phyloP scores from a whole-genome alignment of 2,797 vertebrate genomes.

The Melanotaenia pygmaea region DNA sequence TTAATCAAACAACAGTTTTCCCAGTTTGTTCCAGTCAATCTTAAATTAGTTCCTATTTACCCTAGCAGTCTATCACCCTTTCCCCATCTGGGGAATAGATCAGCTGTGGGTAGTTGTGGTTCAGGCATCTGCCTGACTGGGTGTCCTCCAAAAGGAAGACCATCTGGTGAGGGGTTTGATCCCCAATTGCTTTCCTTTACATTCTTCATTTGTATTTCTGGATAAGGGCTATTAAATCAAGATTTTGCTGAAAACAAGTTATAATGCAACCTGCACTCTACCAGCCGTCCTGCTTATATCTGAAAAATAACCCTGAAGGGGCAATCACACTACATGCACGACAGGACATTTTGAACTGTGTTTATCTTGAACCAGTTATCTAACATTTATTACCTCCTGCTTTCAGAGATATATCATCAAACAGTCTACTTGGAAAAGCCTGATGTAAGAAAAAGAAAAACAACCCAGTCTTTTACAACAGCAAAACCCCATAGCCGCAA shows the following conservation, averaged over 20 bases:
- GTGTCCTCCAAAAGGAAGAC: not conserved
- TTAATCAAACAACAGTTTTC: not conserved
- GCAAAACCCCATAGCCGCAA: conserved; percentile 2
- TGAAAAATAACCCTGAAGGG: not conserved
- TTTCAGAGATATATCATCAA: not conserved
- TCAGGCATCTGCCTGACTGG: not conserved
- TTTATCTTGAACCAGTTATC: conserved; percentile 25
- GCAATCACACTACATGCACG: not conserved
- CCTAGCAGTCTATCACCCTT: too few relatives aligned
- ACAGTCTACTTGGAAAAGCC: not conserved
- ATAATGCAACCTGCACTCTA: not conserved
- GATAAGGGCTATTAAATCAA: not conserved
- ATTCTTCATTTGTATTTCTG: not conserved
- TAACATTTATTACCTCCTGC: conserved; percentile 1
- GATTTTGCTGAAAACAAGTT: not conserved
- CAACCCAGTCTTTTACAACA: not conserved
- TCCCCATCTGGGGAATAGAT: too few relatives aligned
- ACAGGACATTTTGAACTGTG: not conserved
- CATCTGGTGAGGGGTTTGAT: not conserved
- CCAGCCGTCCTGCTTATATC: not conserved
- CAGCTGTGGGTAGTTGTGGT: not conserved
- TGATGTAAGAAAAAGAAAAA: conserved; percentile 1
- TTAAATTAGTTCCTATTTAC: too few relatives aligned
- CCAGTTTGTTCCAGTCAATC: not conserved
- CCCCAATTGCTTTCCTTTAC: not conserved